Percentiles rank a stretch among this genome's conserved stretches.
Conservation (phyloP, 2,113 vertebrate genomes). For the Acanthochromis polyacanthus region DNA sequence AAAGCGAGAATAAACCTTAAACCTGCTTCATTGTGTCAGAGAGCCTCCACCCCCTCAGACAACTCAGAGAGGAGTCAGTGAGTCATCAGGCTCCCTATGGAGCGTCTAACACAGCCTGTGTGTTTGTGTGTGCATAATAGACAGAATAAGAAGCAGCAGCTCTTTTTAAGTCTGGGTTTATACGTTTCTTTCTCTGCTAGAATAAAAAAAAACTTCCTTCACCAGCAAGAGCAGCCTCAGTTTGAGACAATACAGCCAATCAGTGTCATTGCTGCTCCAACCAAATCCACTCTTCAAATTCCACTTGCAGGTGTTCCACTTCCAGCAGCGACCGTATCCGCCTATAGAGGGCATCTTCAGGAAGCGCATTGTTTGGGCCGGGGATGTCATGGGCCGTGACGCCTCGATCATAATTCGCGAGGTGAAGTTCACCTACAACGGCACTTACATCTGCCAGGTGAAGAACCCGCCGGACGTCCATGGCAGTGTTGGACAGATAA, state of each 20-base stretch:
- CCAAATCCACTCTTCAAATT: not conserved
- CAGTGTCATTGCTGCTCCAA: not conserved
- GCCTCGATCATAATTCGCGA: slow-evolving; percentile 89
- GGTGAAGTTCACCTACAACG: slow-evolving; percentile 91
- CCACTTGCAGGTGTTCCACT: slow-evolving; percentile 89
- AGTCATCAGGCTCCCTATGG: slow-evolving; percentile 66
- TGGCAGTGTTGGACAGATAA: slow-evolving; percentile 87
- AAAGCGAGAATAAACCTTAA: slow-evolving; percentile 30
- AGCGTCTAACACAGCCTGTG: slow-evolving; percentile 48
- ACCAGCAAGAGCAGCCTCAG: not conserved
- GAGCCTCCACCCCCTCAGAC: slow-evolving; percentile 66
- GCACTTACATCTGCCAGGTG: slow-evolving; percentile 93
- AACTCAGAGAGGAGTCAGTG: slow-evolving; percentile 56
- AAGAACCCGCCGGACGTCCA: slow-evolving; percentile 93
- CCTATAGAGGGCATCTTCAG: slow-evolving; percentile 84
- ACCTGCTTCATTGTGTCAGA: slow-evolving; percentile 49
- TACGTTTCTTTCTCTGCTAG: not conserved
- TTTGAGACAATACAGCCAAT: not conserved
- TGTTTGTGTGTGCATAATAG: slow-evolving; percentile 36
- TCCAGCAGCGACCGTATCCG: slow-evolving; percentile 81
- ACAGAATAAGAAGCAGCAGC: slow-evolving; percentile 24
- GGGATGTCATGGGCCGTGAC: slow-evolving; percentile 86
- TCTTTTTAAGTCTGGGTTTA: slow-evolving; percentile 11
- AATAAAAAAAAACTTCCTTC: slow-evolving; percentile 7
- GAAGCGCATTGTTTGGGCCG: slow-evolving; percentile 88